Base-by-base conservation (phyloP, 2,797 vertebrate genomes). In the Hydrolagus colliei region DNA sequence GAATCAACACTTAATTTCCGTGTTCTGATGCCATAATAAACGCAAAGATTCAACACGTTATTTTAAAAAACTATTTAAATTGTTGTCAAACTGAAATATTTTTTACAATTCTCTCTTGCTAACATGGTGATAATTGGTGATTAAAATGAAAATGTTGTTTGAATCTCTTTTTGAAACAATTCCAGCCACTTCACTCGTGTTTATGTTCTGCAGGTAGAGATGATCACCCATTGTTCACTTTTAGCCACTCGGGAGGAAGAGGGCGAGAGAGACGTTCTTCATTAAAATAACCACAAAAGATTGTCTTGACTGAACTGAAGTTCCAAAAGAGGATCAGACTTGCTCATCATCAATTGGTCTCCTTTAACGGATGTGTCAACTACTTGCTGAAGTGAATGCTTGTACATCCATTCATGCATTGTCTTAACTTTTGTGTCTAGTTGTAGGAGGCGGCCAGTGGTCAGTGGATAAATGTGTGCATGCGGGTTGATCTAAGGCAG, bases 171-270 rank as follows among this genome's bases (percentile, higher is more conserved):
- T 52, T 52, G 41, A 52, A 52, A 52, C 41, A 52, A 52, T 52
- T 52, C 41, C 41, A 52, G 41, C 41, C 41, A 52, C 41, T 52
- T 52, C 41, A 52, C 41, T 52, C 41, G 1, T 52, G 41, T 52
- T 52, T 20, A 10, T 71, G 9, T 71, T 84, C 71, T 84, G 65
- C 65, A 84, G 79, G 16, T 84, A 35, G 3, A 41, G n/a, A 27
- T 27, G 41, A 27, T n/a, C 27, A 6, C 62, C 62, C 22, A 67
- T 65, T 88, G 91, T 89, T 89, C 90, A 16, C 85, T 88, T 77
- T 88, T 87, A 89, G 88, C 89, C 89, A 90, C 89, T 88, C 86
- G 88, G 73, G 52, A 87, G 86, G 89, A 91, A 89, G 89, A 89
- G 86, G 77, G 72, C 86, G 65, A 86, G 74, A 86, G 41, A 52